Base-by-base conservation (phyloP, 2,888 invertebrate genomes). In the Margaritifera margaritifera region DNA sequence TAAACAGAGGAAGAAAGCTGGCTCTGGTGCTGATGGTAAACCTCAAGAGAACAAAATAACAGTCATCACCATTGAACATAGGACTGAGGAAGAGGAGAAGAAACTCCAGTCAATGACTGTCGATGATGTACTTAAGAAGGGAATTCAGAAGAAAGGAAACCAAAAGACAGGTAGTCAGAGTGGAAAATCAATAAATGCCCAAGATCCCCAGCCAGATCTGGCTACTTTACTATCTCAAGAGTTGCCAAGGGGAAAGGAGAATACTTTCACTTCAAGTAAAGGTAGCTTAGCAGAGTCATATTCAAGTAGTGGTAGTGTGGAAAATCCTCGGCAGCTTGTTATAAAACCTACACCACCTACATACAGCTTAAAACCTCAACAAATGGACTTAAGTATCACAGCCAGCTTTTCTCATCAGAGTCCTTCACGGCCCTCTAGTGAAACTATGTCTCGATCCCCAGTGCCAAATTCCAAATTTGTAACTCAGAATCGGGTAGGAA, bases 1-100 rank as follows among this genome's bases (percentile, higher is more conserved):
- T 27, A 84, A 83, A 71, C 82, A 83, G 54, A 77, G 86, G 54
- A 76, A 78, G 60, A 78, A 82, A 68, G 72, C 75, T 15, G 68
- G 78, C 61, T 71, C 78, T 27, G 72, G 80, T 58, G 68, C 79
- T 6, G 79, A 81, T 64, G 80, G 81, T 19, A 76, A 75, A 52
- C 78, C 78, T 55, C 71, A 72, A 42, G 73, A 78, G 31, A 77
- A 78, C 57, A 82, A 81, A 71, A 74, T 84, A 24, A 82, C 79
- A 22, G 81, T 81, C 57, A 77, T 84, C 2, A 82, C 80, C 2
- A 83, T 84, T 51, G 81, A 82, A 64, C 72, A 75, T 5, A 75
- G 75, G 24, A 73, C 79, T 18, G 66, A 68, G 51, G 79, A 79
- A 27, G 84, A 83, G 8, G 82, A 83, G 63, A 75, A 78, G 20